Base-by-base conservation (phyloP, 2,888 invertebrate species). In the Orthosia incerta region DNA sequence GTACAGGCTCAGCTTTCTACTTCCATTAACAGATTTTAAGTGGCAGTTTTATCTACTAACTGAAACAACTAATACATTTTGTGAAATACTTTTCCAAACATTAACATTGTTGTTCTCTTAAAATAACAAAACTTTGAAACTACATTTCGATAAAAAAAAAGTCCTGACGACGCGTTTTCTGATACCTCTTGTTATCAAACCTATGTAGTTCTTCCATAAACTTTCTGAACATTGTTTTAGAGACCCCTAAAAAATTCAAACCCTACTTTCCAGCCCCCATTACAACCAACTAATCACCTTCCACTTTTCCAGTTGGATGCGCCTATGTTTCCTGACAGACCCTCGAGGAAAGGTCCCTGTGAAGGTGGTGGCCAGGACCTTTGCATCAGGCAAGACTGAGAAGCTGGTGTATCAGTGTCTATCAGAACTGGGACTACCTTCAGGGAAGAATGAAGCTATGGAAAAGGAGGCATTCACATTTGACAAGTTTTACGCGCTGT, bases 321-420 rank as follows among this genome's bases (percentile, higher is more conserved):
- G 99, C 80, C 97, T 99, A 66, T 98, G 99, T 80, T 99, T 99
- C 96, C 97, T 98, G 89, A 98, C 99, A 71, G 99, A 99, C 93
- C 98, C 98, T 53, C 98, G 98, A 90, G 99, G 99, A 55, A 99
- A 99, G 95, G 99, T 99, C 73, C 99, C 99, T 3, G 99, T 99
- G 4, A 98, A 99, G 96, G 98, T 99, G 65, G 98, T 99, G 51
- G 99, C 99, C 71, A 97, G 99, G 91, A 99, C 99, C 74, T 99
- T 99, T 96, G 99, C 99, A 4, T 99, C 99, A n/a, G 99, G 99
- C 51, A 99, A 99, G 97, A 99, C 99, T 7, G 99, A 99, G 95
- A 99, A 99, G 95, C 97, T 99, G 93, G 99, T 99, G 51, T 99
- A 99, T 96, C 99, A 99, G 92, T 99, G 99, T 94, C 97, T 99